phyloP scores from a whole-genome alignment of 1,140 invertebrate genomes.

The Nomia melanderi region DNA sequence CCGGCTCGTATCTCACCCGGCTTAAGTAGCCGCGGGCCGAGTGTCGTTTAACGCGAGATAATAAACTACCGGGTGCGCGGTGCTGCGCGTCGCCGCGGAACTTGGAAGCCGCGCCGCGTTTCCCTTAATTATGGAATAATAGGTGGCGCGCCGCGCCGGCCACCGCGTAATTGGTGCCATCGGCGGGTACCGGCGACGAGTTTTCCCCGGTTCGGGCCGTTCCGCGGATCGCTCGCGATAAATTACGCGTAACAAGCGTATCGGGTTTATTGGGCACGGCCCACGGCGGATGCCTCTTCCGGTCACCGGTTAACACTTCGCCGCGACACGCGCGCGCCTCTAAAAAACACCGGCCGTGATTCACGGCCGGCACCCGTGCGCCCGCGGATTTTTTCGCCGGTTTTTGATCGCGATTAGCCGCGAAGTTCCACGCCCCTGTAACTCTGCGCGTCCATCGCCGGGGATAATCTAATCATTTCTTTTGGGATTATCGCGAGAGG shows the following conservation, averaged over 20 bases:
- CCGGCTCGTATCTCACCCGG: background rate
- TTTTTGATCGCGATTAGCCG: too few species aligned
- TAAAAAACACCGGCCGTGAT: background rate
- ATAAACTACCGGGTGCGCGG: background rate
- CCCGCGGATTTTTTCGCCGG: too few species aligned
- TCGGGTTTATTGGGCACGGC: background rate
- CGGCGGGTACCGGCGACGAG: background rate
- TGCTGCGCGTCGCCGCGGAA: background rate
- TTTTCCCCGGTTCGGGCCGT: too few species aligned
- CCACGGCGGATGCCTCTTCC: background rate
- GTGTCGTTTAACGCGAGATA: background rate
- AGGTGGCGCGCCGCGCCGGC: background rate
- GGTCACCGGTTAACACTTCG: background rate
- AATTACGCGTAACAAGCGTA: background rate
- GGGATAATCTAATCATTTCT: too few species aligned
- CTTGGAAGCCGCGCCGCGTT: background rate
- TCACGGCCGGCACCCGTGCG: too few species aligned
- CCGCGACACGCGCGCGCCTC: too few species aligned
- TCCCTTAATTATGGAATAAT: conserved; percentile 10
- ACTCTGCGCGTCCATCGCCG: too few species aligned
- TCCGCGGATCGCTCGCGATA: background rate
- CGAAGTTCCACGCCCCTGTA: too few species aligned
- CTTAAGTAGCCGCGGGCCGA: background rate
- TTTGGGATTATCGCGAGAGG: too few species aligned
- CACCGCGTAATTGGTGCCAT: background rate